These are phyloP conservation scores for Apodemia mormo DNA, from an alignment of 2,888 invertebrate species.

Conservation along the genomic window DNA sequence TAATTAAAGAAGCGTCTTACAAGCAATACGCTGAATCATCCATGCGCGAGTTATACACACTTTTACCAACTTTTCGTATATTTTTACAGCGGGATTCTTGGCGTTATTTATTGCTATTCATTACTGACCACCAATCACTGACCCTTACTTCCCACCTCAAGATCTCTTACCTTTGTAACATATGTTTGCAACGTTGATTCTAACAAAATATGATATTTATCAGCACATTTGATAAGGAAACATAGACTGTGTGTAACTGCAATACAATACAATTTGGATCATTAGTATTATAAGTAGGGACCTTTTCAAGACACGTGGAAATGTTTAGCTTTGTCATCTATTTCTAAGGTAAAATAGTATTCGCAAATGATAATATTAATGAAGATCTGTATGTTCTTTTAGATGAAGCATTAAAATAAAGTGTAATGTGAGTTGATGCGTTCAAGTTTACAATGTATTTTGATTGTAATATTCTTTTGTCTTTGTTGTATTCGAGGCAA, in stretches of 20 bases:
- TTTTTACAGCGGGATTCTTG: background rate
- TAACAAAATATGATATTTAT: background rate
- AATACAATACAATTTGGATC: background rate
- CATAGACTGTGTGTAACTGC: background rate
- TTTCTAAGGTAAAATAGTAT: constrained; percentile 28
- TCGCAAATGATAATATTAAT: background rate
- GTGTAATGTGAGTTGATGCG: too few relatives aligned
- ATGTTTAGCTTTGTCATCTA: constrained; percentile 34
- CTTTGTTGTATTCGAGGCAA: too few relatives aligned
- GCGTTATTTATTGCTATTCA: constrained; percentile 54
- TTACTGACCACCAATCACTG: constrained; percentile 49
- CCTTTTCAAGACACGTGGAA: constrained; percentile 13
- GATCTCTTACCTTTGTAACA: constrained; percentile 63
- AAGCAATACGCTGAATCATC: background rate
- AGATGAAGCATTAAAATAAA: background rate
- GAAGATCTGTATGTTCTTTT: background rate
- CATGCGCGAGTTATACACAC: background rate
- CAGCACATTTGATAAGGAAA: background rate
- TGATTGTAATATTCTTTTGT: too few relatives aligned
- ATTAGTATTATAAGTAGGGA: background rate
- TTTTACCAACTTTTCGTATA: background rate
- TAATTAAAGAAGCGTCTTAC: background rate
- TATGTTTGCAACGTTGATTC: constrained; percentile 56
- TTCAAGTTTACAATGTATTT: too few relatives aligned
- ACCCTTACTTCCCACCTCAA: constrained; percentile 29